phyloP scores from a whole-genome alignment of 1,140 invertebrate species.

The Eubasilissa regina region DNA sequence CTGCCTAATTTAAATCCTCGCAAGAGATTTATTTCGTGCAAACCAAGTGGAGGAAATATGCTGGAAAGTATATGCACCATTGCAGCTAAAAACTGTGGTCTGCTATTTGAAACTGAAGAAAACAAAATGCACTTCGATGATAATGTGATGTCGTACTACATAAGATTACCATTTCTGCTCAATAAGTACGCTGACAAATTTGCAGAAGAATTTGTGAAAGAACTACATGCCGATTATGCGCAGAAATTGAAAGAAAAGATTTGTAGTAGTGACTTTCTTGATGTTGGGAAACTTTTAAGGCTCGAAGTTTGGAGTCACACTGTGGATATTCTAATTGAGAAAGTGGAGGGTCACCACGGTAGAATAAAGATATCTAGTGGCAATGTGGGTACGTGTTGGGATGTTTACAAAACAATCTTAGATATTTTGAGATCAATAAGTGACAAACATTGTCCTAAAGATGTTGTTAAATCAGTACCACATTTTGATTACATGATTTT shows the following conservation, averaged over 20 bases:
- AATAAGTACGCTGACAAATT: constrained; percentile 19
- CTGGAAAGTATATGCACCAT: neutral
- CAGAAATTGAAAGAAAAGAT: constrained; percentile 4
- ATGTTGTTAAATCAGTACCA: neutral
- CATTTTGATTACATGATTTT: constrained; percentile 42
- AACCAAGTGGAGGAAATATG: neutral
- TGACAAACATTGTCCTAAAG: neutral
- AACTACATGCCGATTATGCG: neutral
- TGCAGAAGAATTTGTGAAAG: neutral
- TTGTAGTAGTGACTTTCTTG: neutral
- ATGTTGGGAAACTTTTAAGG: neutral
- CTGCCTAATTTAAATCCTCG: constrained; percentile 3
- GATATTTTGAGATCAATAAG: constrained; percentile 23
- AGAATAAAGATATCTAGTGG: constrained; percentile 4
- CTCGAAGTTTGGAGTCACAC: neutral
- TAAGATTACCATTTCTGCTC: constrained; percentile 1
- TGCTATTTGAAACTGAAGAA: constrained; percentile 12
- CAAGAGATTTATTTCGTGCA: constrained; percentile 1
- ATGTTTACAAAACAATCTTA: constrained; percentile 6
- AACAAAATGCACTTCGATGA: neutral
- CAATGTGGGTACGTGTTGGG: constrained; percentile 3
- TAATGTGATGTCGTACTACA: neutral
- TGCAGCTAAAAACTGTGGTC: constrained; percentile 5
- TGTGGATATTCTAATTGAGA: constrained; percentile 1
- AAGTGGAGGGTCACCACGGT: neutral